Evolutionary conservation across 1,140 invertebrate species (phyloP).

Genomic region (Drosophila eugracilis): DNA sequence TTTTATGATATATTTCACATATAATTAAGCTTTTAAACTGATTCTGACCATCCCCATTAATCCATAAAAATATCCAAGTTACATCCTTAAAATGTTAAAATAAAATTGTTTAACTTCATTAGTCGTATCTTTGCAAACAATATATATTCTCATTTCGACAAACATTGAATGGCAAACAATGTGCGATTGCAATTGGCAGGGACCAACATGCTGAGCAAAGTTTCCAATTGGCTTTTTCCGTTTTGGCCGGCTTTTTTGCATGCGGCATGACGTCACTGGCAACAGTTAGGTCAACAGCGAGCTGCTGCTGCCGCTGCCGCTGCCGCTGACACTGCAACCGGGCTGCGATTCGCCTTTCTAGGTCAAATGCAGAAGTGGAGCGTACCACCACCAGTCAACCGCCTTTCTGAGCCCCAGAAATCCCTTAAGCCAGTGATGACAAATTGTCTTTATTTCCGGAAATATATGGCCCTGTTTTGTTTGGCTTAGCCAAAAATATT

Average conservation of each 20-base stretch:
- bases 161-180: conserved; percentile 8
- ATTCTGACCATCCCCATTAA: background rate
- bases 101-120: background rate
- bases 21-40: background rate
- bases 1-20: background rate
- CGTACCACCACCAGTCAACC: background rate
- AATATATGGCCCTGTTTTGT: background rate
- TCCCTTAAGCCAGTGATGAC: conserved; percentile 19
- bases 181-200: conserved; percentile 12
- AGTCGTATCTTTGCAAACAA: conserved; percentile 5
- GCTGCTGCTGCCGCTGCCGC: too few species aligned
- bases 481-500: background rate
- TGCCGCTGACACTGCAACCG: too few species aligned
- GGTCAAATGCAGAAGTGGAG: conserved; percentile 60
- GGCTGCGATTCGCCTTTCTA: conserved; percentile 49
- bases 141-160: background rate
- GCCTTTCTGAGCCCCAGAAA: background rate
- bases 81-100: background rate
- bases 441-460: conserved; percentile 9
- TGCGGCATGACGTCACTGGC: conserved; percentile 66
- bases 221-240: conserved; percentile 11
- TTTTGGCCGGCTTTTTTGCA: conserved; percentile 62
- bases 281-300: conserved; percentile 67
- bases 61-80: background rate
- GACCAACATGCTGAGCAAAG: conserved; percentile 18